phyloP scores from a whole-genome alignment of 2,113 vertebrate species.

The Notiomystis cincta region DNA sequence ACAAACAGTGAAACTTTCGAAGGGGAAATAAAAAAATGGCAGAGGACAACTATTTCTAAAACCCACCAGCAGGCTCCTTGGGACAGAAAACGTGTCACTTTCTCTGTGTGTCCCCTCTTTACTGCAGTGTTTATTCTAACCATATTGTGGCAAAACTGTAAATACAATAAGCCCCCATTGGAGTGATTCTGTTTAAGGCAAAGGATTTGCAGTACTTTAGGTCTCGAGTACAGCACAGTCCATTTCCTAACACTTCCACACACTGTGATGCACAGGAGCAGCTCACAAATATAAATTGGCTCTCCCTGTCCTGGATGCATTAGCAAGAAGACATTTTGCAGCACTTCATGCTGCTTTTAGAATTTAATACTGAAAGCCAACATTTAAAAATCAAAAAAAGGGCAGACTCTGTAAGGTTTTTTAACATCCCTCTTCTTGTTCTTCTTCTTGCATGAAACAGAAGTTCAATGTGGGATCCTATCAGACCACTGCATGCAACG shows the following conservation, averaged over 20 bases:
- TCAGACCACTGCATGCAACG: not conserved
- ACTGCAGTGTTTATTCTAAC: not conserved
- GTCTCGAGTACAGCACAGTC: not conserved
- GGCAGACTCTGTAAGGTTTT: not conserved
- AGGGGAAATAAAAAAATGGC: conserved; percentile 32
- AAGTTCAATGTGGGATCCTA: not conserved
- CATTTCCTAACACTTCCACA: not conserved
- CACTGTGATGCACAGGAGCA: not conserved
- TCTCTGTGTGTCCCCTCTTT: not conserved
- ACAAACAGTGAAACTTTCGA: conserved; percentile 61
- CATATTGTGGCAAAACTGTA: not conserved
- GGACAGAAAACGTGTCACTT: not conserved
- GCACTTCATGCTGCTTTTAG: not conserved
- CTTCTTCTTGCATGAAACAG: not conserved
- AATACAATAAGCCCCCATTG: not conserved
- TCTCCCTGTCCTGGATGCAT: not conserved
- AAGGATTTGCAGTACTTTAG: not conserved
- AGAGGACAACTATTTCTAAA: conserved; percentile 29
- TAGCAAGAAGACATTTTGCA: not conserved
- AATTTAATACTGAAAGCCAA: not conserved
- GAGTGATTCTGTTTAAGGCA: not conserved
- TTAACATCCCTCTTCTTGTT: not conserved
- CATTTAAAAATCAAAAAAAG: not conserved
- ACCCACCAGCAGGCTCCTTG: not conserved
- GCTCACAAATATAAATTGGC: not conserved